Evolutionary conservation across 2,797 vertebrate genomes (phyloP).

Genomic region (Lithobates sylvaticus): DNA sequence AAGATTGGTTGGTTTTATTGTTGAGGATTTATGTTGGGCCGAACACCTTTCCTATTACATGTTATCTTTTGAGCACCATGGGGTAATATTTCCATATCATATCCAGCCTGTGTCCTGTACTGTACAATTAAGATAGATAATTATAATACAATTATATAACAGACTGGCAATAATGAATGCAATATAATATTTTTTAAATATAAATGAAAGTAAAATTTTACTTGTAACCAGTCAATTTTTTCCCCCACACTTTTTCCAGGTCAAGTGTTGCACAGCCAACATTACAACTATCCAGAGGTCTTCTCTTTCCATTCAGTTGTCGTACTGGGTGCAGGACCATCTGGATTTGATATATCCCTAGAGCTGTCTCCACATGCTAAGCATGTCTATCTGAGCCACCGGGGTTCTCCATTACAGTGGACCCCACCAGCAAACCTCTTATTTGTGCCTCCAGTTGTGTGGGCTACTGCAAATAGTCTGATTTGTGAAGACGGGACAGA

Average conservation of each 20-base stretch:
- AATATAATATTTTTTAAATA: no score
- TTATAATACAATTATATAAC: no score
- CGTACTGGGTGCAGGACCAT: conserved; percentile 79
- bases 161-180: no score
- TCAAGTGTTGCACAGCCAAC: conserved; percentile 79
- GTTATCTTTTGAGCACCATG: no score
- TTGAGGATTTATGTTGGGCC: no score
- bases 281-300: conserved; percentile 74
- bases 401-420: conserved; percentile 63
- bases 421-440: conserved; percentile 70
- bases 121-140: no score
- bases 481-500: conserved; percentile 74
- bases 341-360: conserved; percentile 81
- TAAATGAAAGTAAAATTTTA: no score
- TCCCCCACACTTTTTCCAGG: conserved; percentile 64
- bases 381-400: conserved; percentile 79
- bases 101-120: no score
- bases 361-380: conserved; percentile 72
- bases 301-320: conserved; percentile 75
- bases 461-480: conserved; percentile 68
- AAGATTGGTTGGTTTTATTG: no score
- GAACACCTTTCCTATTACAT: no score
- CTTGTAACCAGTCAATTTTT: neutral
- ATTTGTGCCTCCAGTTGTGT: conserved; percentile 66
- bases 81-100: no score